phyloP scores from a whole-genome alignment of 2,797 vertebrate species.

The Muscicapa striata region DNA sequence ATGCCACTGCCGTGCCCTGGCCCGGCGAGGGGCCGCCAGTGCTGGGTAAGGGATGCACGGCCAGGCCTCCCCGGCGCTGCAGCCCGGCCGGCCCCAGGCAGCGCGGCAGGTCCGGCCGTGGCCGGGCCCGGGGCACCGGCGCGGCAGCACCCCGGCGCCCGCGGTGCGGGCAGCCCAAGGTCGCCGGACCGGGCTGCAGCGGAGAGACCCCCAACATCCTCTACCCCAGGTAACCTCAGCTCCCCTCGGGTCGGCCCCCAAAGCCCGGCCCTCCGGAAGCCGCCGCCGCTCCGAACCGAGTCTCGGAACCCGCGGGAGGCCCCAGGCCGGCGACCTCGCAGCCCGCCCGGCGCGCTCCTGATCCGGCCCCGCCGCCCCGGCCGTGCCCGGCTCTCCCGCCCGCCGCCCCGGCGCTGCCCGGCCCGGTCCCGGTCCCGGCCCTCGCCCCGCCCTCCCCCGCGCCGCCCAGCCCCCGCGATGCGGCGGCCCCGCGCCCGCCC shows the following conservation, averaged over 20 bases:
- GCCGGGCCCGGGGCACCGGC: too few relatives aligned
- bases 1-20: background rate
- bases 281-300: background rate
- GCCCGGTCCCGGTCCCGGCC: too few relatives aligned
- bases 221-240: background rate
- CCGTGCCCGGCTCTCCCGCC: background rate
- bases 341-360: too few relatives aligned
- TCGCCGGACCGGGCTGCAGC: background rate
- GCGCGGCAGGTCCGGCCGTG: background rate
- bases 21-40: background rate
- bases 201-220: too few relatives aligned
- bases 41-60: rapidly evolving
- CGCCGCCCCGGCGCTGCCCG: too few relatives aligned
- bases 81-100: background rate
- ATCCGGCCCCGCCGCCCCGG: background rate
- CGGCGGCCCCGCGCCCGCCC: background rate
- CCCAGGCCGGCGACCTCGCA: background rate
- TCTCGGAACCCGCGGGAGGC: background rate
- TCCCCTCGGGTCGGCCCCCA: too few relatives aligned
- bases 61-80: background rate
- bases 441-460: too few relatives aligned
- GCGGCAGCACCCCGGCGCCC: background rate
- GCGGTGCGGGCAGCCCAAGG: background rate
- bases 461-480: background rate
- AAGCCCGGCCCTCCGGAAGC: background rate